Conservation (phyloP, 2,113 vertebrate species). For the Bos javanicus region DNA sequence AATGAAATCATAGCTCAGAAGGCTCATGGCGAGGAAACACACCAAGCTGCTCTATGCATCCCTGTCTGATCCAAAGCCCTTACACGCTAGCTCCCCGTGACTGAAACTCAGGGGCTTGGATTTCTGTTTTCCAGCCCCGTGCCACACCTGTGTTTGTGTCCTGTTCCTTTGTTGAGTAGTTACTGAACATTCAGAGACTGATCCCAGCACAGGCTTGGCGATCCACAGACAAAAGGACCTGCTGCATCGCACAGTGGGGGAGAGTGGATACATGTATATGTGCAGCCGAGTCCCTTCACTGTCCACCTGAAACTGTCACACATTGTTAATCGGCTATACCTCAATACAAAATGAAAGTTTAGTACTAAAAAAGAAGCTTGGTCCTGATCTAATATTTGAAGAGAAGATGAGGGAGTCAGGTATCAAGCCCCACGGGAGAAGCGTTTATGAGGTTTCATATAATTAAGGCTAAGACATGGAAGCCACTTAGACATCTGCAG, state of each 20-base stretch:
- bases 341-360: background rate
- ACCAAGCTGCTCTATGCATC: rapidly evolving
- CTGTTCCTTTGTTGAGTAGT: background rate
- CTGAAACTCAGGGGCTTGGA: background rate
- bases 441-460: background rate
- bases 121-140: background rate
- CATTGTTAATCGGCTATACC: background rate
- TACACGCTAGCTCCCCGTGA: background rate
- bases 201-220: background rate
- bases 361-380: background rate
- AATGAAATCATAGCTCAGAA: background rate
- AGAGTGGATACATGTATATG: background rate
- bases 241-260: background rate
- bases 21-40: background rate
- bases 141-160: too few species aligned
- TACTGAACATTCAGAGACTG: rapidly evolving
- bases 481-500: background rate
- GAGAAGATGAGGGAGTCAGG: background rate
- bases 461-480: background rate
- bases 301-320: background rate
- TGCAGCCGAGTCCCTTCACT: background rate
- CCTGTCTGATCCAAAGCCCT: background rate
- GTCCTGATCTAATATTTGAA: background rate
- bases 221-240: background rate
- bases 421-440: background rate